Conservation (phyloP, 2,113 vertebrate species). For the Microcebus tavaratra region DNA sequence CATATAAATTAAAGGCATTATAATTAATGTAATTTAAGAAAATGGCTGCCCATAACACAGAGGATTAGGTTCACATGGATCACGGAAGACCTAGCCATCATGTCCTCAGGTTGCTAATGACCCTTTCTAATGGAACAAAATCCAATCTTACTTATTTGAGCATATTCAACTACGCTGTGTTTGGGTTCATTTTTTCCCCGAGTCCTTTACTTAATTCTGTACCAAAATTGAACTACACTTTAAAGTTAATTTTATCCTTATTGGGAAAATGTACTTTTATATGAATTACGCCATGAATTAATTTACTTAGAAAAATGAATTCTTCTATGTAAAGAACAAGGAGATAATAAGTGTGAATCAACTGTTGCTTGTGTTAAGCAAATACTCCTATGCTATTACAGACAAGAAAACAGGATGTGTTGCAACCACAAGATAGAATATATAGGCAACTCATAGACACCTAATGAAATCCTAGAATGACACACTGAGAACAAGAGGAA, state of each 20-base stretch:
- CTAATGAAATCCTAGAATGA: background rate
- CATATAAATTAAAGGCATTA: constrained; percentile 65
- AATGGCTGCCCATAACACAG: constrained; percentile 45
- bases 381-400: background rate
- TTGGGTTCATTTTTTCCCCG: background rate
- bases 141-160: constrained; percentile 13
- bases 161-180: background rate
- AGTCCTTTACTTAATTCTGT: constrained; percentile 27
- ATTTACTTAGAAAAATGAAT: background rate
- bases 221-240: background rate
- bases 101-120: constrained; percentile 34
- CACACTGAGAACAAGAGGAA: background rate
- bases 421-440: background rate
- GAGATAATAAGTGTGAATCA: background rate
- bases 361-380: background rate
- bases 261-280: background rate
- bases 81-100: constrained; percentile 9
- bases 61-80: constrained; percentile 37
- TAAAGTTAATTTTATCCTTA: constrained; percentile 38
- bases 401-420: background rate
- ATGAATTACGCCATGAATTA: background rate
- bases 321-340: background rate
- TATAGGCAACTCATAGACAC: background rate
- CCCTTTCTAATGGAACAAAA: constrained; percentile 48
- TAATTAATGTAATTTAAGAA: constrained; percentile 73